phyloP scores from a whole-genome alignment of 2,888 invertebrate species.

The Pseudeuparius sepicola region DNA sequence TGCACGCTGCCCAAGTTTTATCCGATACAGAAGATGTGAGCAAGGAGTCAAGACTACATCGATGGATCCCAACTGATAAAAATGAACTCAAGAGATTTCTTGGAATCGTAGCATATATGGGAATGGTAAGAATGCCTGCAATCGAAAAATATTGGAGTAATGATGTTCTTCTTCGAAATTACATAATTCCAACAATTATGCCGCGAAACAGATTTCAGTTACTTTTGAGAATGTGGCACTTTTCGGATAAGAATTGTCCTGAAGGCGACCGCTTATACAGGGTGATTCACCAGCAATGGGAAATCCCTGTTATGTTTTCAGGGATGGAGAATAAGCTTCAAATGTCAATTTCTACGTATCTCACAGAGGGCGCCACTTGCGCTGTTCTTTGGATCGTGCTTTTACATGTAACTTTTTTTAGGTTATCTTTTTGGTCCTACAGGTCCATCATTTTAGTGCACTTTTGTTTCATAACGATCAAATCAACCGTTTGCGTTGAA shows the following conservation, averaged over 20 bases:
- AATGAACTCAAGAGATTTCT: slow-evolving; percentile 5
- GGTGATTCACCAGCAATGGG: slow-evolving; percentile 23
- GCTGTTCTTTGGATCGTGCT: no score
- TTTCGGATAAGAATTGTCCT: slow-evolving; percentile 24
- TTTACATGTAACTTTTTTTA: no score
- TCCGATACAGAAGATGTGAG: not conserved
- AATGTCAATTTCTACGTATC: no score
- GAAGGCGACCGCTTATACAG: slow-evolving; percentile 23
- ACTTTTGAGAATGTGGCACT: slow-evolving; percentile 21
- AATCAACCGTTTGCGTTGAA: no score
- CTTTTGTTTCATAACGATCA: no score
- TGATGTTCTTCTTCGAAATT: slow-evolving; percentile 1
- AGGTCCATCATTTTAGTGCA: no score
- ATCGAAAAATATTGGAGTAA: no score
- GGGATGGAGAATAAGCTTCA: no score
- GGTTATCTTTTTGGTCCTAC: no score
- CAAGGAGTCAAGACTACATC: slow-evolving; percentile 5
- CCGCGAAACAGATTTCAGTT: slow-evolving; percentile 15
- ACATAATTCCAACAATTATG: slow-evolving; percentile 10
- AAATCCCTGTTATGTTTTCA: slow-evolving; percentile 19
- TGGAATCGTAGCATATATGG: slow-evolving; percentile 5
- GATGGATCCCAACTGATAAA: slow-evolving; percentile 5
- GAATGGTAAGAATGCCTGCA: slow-evolving; percentile 5
- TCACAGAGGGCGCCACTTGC: no score
- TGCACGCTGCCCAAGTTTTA: slow-evolving; percentile 6